Conservation (phyloP, 2,797 vertebrate genomes). For the Acanthopagrus latus region DNA sequence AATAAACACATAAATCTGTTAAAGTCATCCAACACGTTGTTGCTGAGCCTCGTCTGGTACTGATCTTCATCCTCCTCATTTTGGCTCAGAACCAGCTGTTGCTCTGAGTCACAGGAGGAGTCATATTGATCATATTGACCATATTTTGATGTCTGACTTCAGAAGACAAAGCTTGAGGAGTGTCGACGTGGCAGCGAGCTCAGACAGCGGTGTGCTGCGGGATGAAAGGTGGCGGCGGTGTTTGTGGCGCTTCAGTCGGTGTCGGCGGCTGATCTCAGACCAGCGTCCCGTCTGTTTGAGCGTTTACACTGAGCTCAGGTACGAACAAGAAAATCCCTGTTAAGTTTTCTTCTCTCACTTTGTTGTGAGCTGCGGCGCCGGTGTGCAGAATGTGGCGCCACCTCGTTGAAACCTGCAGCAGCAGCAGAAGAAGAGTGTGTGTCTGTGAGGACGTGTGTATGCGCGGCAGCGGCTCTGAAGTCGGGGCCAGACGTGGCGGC, state of each 20-base stretch:
- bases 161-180: neutral
- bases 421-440: conserved; percentile 29
- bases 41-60: no score
- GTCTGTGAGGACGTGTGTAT: conserved; percentile 40
- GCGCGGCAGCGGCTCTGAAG: conserved; percentile 62
- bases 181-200: conserved; percentile 1
- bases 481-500: conserved; percentile 77
- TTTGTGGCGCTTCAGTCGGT: conserved; percentile 22
- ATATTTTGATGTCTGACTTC: no score
- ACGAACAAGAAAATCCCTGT: conserved; percentile 92
- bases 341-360: conserved; percentile 89
- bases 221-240: conserved; percentile 61
- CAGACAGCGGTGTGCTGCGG: neutral
- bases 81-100: no score
- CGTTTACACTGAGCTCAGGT: conserved; percentile 79
- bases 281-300: conserved; percentile 70
- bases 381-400: conserved; percentile 84
- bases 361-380: conserved; percentile 80
- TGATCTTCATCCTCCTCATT: no score
- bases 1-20: no score
- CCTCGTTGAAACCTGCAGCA: conserved; percentile 74
- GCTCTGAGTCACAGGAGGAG: no score
- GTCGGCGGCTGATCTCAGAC: conserved; percentile 46
- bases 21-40: no score
- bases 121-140: no score